Evolutionary conservation across 2,888 invertebrate species (phyloP), one percentile per base, ranked within the genome.

Genomic region (Oeneis ivallda): DNA sequence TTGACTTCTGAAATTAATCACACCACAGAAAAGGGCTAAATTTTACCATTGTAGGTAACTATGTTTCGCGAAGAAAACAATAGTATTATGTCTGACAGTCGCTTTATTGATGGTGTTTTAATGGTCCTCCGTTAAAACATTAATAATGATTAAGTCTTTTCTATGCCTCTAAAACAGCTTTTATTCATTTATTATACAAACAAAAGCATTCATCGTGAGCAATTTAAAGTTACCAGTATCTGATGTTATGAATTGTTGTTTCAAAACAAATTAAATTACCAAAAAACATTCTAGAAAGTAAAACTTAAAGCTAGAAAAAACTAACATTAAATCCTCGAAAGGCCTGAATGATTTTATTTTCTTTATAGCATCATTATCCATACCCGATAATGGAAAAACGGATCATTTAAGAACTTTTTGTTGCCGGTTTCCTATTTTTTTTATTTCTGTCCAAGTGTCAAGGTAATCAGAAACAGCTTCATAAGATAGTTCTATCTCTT

Each of bases 71-170:
- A 66, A 63, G 58, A 64, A 54, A 41, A 64, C 50, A 53, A 62
- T 32, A 34, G 45, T 45, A 64, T 64, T 62, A 57, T 19, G 39
- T 10, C 57, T 47, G 64, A 49, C 67, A 62, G 56, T 53, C 45
- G 41, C 26, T 32, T 62, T 62, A 59, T 56, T 67, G 65, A 65
- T 62, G 67, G 50, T 56, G 57, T 69, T 67, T 69, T 69, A 67
- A 67, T 67, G 67, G 60, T 56, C 56, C 53, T 45, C 49, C 13
- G 43, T 47, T 50, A 57, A 10, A 65, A 59, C 69, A 69, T 66
- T 69, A 69, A 69, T 66, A 60, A 67, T 69, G 64, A 69, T 65
- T 53, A 59, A 65, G 32, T 52, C 59, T 53, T 65, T 67, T 69
- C 65, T 67, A 52, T 59, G 57, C 62, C 58, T 45, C 37, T 57